Evolutionary conservation across 1,140 invertebrate genomes (phyloP).

Genomic region (Megathymus violae): DNA sequence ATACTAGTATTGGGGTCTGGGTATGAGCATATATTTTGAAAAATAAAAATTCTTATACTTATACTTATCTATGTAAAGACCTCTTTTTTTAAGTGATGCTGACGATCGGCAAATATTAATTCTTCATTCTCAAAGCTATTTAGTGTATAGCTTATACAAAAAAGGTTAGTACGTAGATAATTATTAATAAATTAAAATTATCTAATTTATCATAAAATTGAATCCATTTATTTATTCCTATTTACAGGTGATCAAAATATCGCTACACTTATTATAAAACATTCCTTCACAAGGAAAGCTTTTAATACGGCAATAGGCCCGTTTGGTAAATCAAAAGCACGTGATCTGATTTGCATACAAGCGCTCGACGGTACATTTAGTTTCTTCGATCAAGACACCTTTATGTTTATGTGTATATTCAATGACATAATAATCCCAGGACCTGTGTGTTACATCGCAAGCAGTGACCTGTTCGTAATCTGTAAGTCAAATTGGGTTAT

Average conservation of each 20-base stretch:
- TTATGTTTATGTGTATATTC: constrained; percentile 89
- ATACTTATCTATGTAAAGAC: too few relatives aligned
- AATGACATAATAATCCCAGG: constrained; percentile 91
- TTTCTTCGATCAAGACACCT: constrained; percentile 95
- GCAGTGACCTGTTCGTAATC: constrained; percentile 92
- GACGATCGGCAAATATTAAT: constrained; percentile 69
- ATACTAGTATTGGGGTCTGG: too few relatives aligned
- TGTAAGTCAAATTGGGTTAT: constrained; percentile 89
- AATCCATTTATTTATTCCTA: constrained; percentile 4
- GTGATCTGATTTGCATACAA: constrained; percentile 94
- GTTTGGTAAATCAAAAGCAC: constrained; percentile 91
- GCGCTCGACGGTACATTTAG: constrained; percentile 92
- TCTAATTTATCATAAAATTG: too few relatives aligned
- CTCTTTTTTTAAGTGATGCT: constrained; percentile 51
- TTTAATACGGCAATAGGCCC: constrained; percentile 89
- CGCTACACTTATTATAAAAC: constrained; percentile 86
- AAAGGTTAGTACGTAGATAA: constrained; percentile 35
- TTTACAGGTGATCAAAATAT: constrained; percentile 85
- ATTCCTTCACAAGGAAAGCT: constrained; percentile 86
- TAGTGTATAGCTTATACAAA: constrained; percentile 57
- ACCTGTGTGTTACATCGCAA: constrained; percentile 90
- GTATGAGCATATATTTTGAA: too few relatives aligned
- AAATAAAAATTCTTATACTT: too few relatives aligned
- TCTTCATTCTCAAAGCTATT: constrained; percentile 67
- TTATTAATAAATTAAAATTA: too few relatives aligned